phyloP scores from a whole-genome alignment of 1,140 invertebrate genomes.

The Aphelinus certus region DNA sequence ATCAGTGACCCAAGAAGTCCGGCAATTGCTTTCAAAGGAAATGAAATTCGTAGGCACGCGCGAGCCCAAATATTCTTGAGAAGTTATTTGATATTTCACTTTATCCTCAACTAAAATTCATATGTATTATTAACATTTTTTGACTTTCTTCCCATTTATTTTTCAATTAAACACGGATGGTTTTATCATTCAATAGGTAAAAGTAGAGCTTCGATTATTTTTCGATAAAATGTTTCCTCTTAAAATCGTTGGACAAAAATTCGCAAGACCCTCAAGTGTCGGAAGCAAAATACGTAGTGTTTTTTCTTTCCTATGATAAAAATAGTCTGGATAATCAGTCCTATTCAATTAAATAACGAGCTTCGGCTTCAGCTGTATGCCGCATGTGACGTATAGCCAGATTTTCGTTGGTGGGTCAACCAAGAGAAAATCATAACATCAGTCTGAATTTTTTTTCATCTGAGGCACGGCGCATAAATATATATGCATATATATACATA shows the following conservation, averaged over 20 bases:
- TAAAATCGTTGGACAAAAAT: not conserved
- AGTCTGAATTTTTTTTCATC: no score
- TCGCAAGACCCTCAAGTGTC: conserved; percentile 30
- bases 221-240: not conserved
- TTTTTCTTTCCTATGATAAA: not conserved
- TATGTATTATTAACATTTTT: no score
- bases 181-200: not conserved
- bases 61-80: no score
- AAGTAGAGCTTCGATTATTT: not conserved
- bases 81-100: no score
- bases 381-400: conserved; percentile 20
- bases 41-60: conserved; percentile 4
- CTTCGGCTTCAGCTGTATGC: conserved; percentile 21
- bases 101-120: no score
- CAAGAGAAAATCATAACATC: not conserved
- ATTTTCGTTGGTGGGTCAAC: not conserved
- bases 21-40: not conserved
- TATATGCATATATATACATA: no score
- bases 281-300: not conserved
- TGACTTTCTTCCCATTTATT: not conserved
- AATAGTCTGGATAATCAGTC: no score
- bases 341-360: not conserved
- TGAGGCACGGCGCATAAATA: no score
- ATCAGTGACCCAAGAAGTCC: conserved; percentile 21
- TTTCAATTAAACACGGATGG: not conserved